Evolutionary conservation across 2,888 invertebrate genomes (phyloP).

Genomic region (Cataglyphis livida): DNA sequence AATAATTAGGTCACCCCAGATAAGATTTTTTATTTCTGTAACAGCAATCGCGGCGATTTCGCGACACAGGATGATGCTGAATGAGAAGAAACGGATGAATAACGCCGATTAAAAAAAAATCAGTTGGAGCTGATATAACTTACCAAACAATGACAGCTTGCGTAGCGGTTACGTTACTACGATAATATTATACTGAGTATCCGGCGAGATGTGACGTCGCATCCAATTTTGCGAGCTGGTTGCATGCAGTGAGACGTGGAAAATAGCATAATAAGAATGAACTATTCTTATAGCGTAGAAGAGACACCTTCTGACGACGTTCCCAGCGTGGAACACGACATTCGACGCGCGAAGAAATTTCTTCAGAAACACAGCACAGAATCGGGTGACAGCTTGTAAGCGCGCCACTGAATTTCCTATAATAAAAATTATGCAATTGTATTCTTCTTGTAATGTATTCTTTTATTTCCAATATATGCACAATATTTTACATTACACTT

Average conservation of each 20-base stretch:
- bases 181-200: slow-evolving; percentile 45
- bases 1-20: slow-evolving; percentile 79
- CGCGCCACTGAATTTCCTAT: slow-evolving; percentile 52
- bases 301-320: slow-evolving; percentile 74
- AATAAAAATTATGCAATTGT: slow-evolving; percentile 28
- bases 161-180: slow-evolving; percentile 54
- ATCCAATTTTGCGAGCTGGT: slow-evolving; percentile 21
- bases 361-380: slow-evolving; percentile 88
- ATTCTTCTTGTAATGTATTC: background rate
- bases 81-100: slow-evolving; percentile 61
- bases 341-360: slow-evolving; percentile 88
- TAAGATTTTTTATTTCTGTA: slow-evolving; percentile 66
- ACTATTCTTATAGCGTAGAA: slow-evolving; percentile 75
- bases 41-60: slow-evolving; percentile 43
- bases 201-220: slow-evolving; percentile 24
- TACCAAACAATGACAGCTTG: slow-evolving; percentile 59
- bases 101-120: slow-evolving; percentile 59
- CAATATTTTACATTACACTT: background rate
- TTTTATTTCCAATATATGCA: slow-evolving; percentile 9
- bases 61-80: slow-evolving; percentile 41
- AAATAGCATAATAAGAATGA: slow-evolving; percentile 72
- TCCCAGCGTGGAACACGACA: slow-evolving; percentile 86
- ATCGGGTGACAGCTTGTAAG: slow-evolving; percentile 89
- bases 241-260: background rate
- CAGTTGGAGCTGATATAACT: slow-evolving; percentile 45